Evolutionary conservation across 2,797 vertebrate genomes (phyloP).

Genomic region (Diceros bicornis): DNA sequence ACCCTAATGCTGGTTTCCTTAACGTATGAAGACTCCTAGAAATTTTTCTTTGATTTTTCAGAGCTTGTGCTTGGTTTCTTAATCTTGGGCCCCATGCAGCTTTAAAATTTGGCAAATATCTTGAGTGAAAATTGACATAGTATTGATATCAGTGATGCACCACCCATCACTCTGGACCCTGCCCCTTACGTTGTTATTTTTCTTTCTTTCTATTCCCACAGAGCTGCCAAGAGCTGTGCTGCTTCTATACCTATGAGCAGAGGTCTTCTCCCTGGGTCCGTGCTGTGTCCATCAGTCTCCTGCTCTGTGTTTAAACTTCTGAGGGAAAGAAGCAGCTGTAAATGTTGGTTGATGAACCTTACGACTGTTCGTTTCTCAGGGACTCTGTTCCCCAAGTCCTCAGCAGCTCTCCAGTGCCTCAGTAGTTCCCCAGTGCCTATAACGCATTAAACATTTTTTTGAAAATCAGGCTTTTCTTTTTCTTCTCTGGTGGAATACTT

Average conservation of each 20-base stretch:
- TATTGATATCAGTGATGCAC: not conserved
- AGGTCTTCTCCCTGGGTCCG: not conserved
- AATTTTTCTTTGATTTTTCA: not conserved
- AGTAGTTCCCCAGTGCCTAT: not conserved
- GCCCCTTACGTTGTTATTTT: not conserved
- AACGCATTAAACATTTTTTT: not conserved
- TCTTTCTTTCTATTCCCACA: not conserved
- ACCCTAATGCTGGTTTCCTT: not conserved
- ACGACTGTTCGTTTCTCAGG: not conserved
- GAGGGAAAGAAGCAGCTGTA: not conserved
- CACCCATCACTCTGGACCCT: not conserved
- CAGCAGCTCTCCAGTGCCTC: not conserved
- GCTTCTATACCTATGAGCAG: not conserved
- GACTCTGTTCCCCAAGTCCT: not conserved
- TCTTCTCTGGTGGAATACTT: not conserved
- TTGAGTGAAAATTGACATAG: not conserved
- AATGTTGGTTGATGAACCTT: not conserved
- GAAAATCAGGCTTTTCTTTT: not conserved
- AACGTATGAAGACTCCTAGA: not conserved
- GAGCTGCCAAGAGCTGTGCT: not conserved
- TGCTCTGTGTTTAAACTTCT: not conserved
- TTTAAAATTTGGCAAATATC: constrained; percentile 28
- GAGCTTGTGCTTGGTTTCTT: not conserved
- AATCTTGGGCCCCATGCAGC: not conserved
- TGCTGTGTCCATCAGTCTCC: not conserved